Percentiles rank a stretch among this genome's conserved stretches.
phyloP scores from a whole-genome alignment of 2,113 vertebrate genomes.

The Lamprotornis superbus region DNA sequence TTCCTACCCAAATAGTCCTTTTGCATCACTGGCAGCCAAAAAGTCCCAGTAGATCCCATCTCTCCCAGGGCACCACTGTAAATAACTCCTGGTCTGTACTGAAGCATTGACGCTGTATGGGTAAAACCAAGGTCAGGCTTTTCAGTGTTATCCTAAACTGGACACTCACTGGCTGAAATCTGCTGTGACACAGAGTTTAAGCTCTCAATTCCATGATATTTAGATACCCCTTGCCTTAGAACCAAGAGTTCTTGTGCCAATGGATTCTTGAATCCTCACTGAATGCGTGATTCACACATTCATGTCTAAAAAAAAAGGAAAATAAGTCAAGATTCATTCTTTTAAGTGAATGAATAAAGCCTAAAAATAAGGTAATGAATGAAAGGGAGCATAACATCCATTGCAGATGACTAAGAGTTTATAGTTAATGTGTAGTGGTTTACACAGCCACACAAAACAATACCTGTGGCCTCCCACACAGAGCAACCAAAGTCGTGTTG shows the following conservation, averaged over 20 bases:
- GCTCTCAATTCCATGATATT: neutral
- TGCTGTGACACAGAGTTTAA: neutral
- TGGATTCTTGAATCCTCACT: neutral
- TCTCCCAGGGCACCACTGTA: neutral
- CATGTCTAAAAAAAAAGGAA: neutral
- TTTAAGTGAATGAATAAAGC: neutral
- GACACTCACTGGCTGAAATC: neutral
- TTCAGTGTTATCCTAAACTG: neutral
- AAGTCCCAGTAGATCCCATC: neutral
- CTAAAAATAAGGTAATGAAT: neutral
- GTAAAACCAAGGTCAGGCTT: conserved; percentile 26
- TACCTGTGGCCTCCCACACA: neutral
- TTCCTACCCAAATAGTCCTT: neutral
- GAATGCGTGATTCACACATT: neutral
- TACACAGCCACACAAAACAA: neutral
- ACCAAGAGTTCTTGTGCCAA: neutral
- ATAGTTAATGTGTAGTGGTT: neutral
- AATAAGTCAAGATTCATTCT: neutral
- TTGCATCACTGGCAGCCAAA: conserved; percentile 7
- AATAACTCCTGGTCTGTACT: conserved; percentile 2
- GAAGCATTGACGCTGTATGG: neutral
- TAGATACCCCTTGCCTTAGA: neutral
- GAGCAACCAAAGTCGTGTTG: neutral
- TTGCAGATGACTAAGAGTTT: neutral
- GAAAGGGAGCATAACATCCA: neutral